Conservation (phyloP, 1,140 invertebrate species). For the Papilio polytes region DNA sequence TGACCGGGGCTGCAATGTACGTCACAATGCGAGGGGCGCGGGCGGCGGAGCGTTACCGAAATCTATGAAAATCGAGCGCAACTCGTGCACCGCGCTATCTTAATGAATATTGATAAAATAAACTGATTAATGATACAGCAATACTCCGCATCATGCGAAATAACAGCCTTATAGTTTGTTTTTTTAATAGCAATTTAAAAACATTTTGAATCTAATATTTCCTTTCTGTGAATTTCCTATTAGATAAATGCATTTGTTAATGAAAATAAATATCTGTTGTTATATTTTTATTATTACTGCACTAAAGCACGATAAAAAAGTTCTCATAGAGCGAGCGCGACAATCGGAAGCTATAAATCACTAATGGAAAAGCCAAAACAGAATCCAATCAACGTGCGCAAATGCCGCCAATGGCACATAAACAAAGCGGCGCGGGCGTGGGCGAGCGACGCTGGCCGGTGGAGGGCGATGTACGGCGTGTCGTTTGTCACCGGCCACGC, state of each 20-base stretch:
- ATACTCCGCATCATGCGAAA: not conserved
- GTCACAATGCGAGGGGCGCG: not conserved
- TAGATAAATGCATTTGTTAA: not conserved
- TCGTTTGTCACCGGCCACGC: constrained; percentile 24
- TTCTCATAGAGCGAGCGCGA: not conserved
- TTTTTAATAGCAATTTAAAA: no score
- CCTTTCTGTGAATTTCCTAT: not conserved
- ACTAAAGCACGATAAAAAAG: not conserved
- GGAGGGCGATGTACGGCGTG: not conserved
- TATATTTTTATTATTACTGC: not conserved
- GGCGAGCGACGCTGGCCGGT: not conserved
- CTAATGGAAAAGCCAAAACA: constrained; percentile 18
- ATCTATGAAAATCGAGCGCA: constrained; percentile 29
- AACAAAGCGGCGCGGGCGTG: constrained; percentile 9
- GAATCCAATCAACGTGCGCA: constrained; percentile 27
- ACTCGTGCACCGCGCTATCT: not conserved
- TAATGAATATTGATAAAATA: constrained; percentile 26
- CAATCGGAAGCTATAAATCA: constrained; percentile 18
- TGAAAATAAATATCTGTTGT: not conserved
- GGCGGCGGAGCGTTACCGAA: not conserved
- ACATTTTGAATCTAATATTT: no score
- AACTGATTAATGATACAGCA: not conserved
- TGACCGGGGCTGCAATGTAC: not conserved
- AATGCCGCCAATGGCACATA: constrained; percentile 6
- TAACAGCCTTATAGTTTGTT: not conserved